Conservation (phyloP, 2,797 vertebrate genomes). For the Phrynocephalus forsythii region DNA sequence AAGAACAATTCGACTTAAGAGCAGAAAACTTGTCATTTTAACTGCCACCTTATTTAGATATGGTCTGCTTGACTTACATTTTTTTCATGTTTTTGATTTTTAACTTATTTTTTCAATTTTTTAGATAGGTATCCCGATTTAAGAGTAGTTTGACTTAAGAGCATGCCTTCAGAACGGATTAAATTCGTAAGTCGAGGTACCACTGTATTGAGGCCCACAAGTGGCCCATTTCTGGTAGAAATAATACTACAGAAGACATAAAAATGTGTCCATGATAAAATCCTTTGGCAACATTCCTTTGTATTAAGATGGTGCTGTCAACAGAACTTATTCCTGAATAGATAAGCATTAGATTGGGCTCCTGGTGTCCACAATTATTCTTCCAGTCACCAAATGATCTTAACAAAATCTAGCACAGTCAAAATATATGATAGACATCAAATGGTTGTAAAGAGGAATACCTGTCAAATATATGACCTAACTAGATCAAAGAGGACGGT, state of each 20-base stretch:
- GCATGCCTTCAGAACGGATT: too few relatives aligned
- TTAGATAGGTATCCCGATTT: too few relatives aligned
- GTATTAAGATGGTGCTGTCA: neutral
- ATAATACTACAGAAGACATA: neutral
- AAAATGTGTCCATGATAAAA: neutral
- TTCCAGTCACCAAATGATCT: neutral
- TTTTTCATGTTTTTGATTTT: too few relatives aligned
- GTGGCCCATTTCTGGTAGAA: neutral
- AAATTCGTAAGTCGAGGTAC: too few relatives aligned
- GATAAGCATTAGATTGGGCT: neutral
- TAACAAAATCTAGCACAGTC: neutral
- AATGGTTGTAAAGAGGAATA: neutral
- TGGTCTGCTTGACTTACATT: too few relatives aligned
- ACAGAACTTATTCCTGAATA: neutral
- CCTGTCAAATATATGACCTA: neutral
- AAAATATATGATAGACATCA: neutral
- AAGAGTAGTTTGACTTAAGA: too few relatives aligned
- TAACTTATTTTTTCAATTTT: rapidly evolving
- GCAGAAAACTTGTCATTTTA: too few relatives aligned
- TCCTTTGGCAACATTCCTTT: neutral
- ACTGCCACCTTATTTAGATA: too few relatives aligned
- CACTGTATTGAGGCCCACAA: neutral
- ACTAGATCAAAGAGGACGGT: neutral
- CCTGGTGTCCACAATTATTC: neutral
- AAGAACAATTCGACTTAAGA: too few relatives aligned